Percentiles rank a stretch among this genome's conserved stretches.
phyloP scores from a whole-genome alignment of 1,140 invertebrate genomes.

The Hydropsyche tenuis region DNA sequence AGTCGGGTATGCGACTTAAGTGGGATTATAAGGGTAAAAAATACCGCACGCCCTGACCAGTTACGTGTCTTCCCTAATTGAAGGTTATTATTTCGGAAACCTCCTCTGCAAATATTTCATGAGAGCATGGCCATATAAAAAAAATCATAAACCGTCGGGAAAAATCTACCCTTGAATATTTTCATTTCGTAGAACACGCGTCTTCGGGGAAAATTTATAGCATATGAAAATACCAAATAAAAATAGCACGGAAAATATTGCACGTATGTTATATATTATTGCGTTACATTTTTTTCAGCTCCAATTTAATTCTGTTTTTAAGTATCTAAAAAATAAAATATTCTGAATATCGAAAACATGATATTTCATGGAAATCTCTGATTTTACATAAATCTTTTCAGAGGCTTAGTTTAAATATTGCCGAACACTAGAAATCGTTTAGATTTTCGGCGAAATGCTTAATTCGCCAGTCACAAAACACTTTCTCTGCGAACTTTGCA shows the following conservation, averaged over 20 bases:
- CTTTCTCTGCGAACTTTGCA: conserved; percentile 43
- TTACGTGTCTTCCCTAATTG: conserved; percentile 46
- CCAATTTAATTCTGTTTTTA: neutral
- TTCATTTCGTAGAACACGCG: neutral
- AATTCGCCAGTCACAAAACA: conserved; percentile 38
- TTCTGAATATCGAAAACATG: neutral
- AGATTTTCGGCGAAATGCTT: conserved; percentile 32
- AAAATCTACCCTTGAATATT: conserved; percentile 2
- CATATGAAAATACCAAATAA: neutral
- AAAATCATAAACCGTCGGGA: neutral
- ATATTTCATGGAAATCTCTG: neutral
- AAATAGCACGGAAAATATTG: too few species aligned
- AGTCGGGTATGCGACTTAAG: conserved; percentile 35
- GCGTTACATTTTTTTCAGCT: too few species aligned
- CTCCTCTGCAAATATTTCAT: conserved; percentile 26
- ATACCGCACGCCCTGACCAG: conserved; percentile 13
- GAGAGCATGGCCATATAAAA: neutral
- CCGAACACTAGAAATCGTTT: conserved; percentile 11
- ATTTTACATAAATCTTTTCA: conserved; percentile 3
- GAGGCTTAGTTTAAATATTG: conserved; percentile 26
- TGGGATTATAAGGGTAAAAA: conserved; percentile 46
- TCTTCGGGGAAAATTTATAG: conserved; percentile 10
- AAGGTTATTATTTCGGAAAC: conserved; percentile 48
- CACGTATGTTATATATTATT: too few species aligned
- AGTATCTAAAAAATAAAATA: neutral